Base-by-base conservation (phyloP, 2,888 invertebrate species). In the Orchesellides sinensis region DNA sequence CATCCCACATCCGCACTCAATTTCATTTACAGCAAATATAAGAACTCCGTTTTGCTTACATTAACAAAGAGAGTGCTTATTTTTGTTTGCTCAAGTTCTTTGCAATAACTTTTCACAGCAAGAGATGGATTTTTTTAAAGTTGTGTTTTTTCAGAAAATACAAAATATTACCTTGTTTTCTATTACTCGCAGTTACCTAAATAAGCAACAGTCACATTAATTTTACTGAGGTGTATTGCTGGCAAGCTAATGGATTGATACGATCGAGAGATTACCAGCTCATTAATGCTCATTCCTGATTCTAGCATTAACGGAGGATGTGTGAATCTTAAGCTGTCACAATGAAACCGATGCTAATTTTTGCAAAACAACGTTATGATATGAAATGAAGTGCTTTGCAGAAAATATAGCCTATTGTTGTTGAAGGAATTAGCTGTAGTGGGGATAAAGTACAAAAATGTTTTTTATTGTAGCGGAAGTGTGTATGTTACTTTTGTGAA, bases 271-370 rank as follows among this genome's bases (percentile, higher is more conserved):
- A 49, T 66, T 25, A 49, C 14, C n/a, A 72, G 27, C 56, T 54
- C 56, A 56, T 70, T 54, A 59, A 40, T 35, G 27, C 29, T n/a
- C 1, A 25, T 49, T 23, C 29, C 12, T 73, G 19, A 4, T 21
- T 72, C 2, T 14, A 2, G 25, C 45, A 72, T 72, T 70, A 70
- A 32, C 25, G 23, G 59, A 72, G 72, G 72, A 72, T 72, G 72
- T 72, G 72, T 72, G 72, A 72, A 72, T 72, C 72, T 72, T 72
- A 3, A 66, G 66, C 66, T 66, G 66, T 66, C 66, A 66, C 66
- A 66, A 35, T 19, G 14, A 19, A 29, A 4, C 4, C 10, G 47
- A 4, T 35, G 5, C 12, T 35, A 8, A 35, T 8, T 12, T 35
- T 35, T 19, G 35, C 5, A 32, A 17, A 17, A 35, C 45, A 23